phyloP scores from a whole-genome alignment of 1,140 invertebrate species.

The Acyrthosiphon pisum region DNA sequence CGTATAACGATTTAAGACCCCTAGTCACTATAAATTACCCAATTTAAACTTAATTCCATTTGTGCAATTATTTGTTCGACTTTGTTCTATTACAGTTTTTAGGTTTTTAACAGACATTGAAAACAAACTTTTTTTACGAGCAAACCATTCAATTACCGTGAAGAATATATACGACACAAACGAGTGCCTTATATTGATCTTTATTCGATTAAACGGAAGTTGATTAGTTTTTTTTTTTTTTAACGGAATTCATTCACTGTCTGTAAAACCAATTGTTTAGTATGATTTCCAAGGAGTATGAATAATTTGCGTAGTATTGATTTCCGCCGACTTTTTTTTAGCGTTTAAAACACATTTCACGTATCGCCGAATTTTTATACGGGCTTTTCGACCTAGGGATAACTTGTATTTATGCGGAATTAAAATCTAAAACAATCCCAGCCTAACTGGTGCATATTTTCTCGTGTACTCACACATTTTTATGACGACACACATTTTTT shows the following conservation, averaged over 20 bases:
- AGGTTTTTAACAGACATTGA: not conserved
- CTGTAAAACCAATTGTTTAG: not conserved
- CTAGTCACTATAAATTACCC: not conserved
- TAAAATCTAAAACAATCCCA: constrained; percentile 15
- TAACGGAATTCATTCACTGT: not conserved
- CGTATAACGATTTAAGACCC: not conserved
- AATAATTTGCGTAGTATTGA: not conserved
- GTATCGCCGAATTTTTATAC: constrained; percentile 32
- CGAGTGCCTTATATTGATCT: not conserved
- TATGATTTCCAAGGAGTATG: not conserved
- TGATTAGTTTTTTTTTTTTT: constrained; percentile 11
- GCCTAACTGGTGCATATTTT: not conserved
- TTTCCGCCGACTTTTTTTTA: not conserved
- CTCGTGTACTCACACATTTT: not conserved
- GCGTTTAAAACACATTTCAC: constrained; percentile 36
- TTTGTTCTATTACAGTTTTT: constrained; percentile 9
- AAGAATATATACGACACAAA: not conserved
- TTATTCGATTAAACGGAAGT: not conserved
- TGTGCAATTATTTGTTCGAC: not conserved
- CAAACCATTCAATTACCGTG: not conserved
- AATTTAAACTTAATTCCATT: not conserved
- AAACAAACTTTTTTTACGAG: constrained; percentile 11
- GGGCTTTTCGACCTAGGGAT: not conserved
- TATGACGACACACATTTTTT: not conserved
- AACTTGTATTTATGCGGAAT: constrained; percentile 5